Conservation (phyloP, 2,888 invertebrate species). For the Synergus umbraculus region DNA sequence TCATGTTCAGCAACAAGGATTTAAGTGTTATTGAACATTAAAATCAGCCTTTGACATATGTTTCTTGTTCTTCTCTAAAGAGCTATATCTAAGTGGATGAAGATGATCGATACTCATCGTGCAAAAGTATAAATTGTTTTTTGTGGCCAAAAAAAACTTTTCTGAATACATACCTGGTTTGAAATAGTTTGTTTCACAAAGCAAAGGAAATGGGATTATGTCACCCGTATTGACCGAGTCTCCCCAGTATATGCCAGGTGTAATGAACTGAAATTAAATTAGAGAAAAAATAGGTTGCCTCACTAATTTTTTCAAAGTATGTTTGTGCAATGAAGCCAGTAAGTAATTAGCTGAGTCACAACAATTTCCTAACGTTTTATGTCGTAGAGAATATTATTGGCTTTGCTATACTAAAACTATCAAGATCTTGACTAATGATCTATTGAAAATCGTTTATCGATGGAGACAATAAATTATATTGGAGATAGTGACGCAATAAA, state of each 20-base stretch:
- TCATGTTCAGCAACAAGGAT: slow-evolving; percentile 8
- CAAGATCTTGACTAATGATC: slow-evolving; percentile 33
- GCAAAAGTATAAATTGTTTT: background rate
- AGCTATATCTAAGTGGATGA: slow-evolving; percentile 19
- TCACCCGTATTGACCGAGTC: background rate
- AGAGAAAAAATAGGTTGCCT: background rate
- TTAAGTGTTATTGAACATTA: slow-evolving; percentile 34
- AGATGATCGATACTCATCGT: background rate
- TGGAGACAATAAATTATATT: slow-evolving; percentile 21
- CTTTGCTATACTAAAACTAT: slow-evolving; percentile 4
- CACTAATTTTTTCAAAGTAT: background rate
- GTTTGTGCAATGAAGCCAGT: background rate
- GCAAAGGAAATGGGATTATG: background rate
- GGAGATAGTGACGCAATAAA: background rate
- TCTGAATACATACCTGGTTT: background rate
- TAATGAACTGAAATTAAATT: slow-evolving; percentile 13
- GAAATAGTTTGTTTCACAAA: background rate
- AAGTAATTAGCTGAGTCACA: slow-evolving; percentile 2
- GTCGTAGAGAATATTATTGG: background rate
- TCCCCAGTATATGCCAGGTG: background rate
- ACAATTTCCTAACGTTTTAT: background rate
- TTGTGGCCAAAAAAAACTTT: background rate
- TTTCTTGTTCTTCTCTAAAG: slow-evolving; percentile 36
- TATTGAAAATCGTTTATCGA: background rate
- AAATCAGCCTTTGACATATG: slow-evolving; percentile 16